Base-by-base conservation (phyloP, 2,113 vertebrate genomes). In the Egretta garzetta region DNA sequence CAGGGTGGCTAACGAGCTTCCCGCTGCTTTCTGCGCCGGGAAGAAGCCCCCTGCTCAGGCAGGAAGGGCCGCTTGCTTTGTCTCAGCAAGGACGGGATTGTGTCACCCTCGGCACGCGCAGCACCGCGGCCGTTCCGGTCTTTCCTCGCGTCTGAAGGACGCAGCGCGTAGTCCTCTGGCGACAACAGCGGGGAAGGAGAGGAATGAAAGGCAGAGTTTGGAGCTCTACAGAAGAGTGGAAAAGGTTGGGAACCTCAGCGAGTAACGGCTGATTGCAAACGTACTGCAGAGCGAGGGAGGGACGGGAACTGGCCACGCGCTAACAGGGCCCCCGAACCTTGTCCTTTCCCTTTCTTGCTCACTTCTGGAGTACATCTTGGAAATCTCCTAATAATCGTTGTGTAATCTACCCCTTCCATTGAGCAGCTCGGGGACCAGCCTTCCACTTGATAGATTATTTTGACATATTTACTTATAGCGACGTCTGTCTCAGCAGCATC, bases 381-480 rank as follows among this genome's bases (percentile, higher is more conserved):
- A 88, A 92, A 81, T 33, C 41, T 27, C 66, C 49, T 22, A 14
- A 73, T 91, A 96, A 80, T 91, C 62, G 58, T 60, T 68, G 70
- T 85, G 83, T 76, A 89, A 90, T 94, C 93, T 95, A 45, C 91
- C 58, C 91, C 92, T 91, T 79, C 63, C 50, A 11, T 12, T 19
- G 89, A 95, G 35, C 70, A 97, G 94, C 97, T 95, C 74, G 14
- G 95, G 97, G 97, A 96, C 86, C 91, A 70, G 81, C 71, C 90
- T 97, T 96, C 95, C 83, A 73, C 95, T 96, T 97, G 97, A 96
- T 93, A 97, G 97, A 88, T 94, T 97, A 97, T 98, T 97, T 97
- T 98, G 98, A 96, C 98, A 95, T 98, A 97, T 98, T 98, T 98
- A 98, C 98, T 97, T 97, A 92, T 15, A 55, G 93, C 96, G 96